These are phyloP conservation scores for Ennomos fuscantarius DNA, from an alignment of 2,888 invertebrate species.

Conservation along the genomic window DNA sequence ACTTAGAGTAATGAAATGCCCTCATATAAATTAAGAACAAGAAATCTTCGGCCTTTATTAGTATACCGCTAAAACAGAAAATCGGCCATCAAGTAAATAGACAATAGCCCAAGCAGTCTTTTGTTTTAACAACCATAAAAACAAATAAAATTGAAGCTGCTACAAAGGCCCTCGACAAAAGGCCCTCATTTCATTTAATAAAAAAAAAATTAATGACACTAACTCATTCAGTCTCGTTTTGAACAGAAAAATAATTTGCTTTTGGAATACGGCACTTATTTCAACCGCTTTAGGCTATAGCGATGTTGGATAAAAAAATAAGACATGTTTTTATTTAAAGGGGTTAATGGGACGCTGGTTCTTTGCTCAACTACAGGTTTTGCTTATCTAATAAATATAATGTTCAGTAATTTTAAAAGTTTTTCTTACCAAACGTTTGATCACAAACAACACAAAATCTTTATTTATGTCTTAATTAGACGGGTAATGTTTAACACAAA, in stretches of 20 bases:
- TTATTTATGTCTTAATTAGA: too few species aligned
- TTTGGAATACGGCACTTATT: constrained; percentile 40
- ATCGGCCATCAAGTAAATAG: not conserved
- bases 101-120: constrained; percentile 8
- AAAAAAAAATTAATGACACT: constrained; percentile 51
- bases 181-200: constrained; percentile 31
- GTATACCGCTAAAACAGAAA: too few species aligned
- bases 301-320: constrained; percentile 19
- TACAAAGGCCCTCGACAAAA: constrained; percentile 23
- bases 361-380: constrained; percentile 6
- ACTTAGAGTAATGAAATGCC: too few species aligned
- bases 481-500: too few species aligned
- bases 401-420: not conserved
- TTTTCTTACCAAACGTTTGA: too few species aligned
- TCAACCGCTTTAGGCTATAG: constrained; percentile 28
- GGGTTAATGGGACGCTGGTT: constrained; percentile 4
- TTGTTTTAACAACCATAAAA: constrained; percentile 14
- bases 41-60: too few species aligned
- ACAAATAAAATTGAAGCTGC: constrained; percentile 26
- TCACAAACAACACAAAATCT: too few species aligned
- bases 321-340: constrained; percentile 15
- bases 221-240: constrained; percentile 48
- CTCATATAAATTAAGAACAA: too few species aligned
- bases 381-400: constrained; percentile 12
- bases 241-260: constrained; percentile 31